Evolutionary conservation across 2,797 vertebrate genomes (phyloP).

Genomic region (Centroberyx gerrardi): DNA sequence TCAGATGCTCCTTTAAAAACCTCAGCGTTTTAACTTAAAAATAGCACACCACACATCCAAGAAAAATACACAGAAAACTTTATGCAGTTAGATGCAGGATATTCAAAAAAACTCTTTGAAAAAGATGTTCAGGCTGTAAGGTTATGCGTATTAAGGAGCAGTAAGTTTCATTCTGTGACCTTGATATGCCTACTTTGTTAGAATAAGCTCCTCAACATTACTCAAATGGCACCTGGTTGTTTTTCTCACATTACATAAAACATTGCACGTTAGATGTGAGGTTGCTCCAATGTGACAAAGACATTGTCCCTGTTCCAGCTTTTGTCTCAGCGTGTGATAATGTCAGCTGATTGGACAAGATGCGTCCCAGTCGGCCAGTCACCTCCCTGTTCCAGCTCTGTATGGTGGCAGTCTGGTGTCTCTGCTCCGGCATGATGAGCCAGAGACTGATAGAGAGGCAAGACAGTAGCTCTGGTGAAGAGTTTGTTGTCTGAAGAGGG

Average conservation of each 20-base stretch:
- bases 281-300: constrained; percentile 1
- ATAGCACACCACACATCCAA: not conserved
- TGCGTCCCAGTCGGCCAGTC: constrained; percentile 42
- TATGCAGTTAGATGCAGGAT: not conserved
- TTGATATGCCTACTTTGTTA: not conserved
- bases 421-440: constrained; percentile 23
- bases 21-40: not conserved
- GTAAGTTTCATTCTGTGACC: not conserved
- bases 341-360: constrained; percentile 66
- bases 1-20: not conserved
- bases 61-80: not conserved
- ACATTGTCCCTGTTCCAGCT: not conserved
- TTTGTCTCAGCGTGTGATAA: not conserved
- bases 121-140: too few relatives aligned
- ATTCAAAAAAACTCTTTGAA: too few relatives aligned
- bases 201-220: not conserved
- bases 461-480: not conserved
- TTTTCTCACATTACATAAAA: not conserved
- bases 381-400: constrained; percentile 67
- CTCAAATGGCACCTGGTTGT: not conserved
- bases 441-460: constrained; percentile 15
- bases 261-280: too few relatives aligned
- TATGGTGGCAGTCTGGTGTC: constrained; percentile 71
- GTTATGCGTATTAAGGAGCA: too few relatives aligned
- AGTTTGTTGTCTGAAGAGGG: constrained; percentile 11